Conservation (phyloP, 2,113 vertebrate species). For the Collichthys lucidus region DNA sequence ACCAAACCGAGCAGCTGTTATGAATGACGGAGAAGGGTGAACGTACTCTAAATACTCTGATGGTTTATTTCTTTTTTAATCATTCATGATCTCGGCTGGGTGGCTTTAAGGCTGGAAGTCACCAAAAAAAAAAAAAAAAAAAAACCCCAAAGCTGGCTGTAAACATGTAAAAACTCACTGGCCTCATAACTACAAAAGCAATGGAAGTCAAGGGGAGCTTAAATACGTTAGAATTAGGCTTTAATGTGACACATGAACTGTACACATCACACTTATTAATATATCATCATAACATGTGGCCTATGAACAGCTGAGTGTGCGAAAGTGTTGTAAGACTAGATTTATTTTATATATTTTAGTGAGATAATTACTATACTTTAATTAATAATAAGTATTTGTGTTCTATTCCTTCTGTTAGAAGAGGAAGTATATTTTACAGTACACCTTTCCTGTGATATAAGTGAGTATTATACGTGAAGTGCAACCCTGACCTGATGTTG, state of each 20-base stretch:
- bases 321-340: too few relatives aligned
- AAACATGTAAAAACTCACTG: neutral
- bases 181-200: neutral
- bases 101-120: neutral
- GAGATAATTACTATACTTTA: too few relatives aligned
- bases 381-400: too few relatives aligned
- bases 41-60: neutral
- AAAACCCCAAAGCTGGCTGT: neutral
- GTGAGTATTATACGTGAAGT: too few relatives aligned
- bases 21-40: neutral
- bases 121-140: neutral
- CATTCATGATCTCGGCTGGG: neutral
- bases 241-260: neutral
- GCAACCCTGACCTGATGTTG: too few relatives aligned
- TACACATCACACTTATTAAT: neutral
- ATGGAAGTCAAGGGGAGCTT: neutral
- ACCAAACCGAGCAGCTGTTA: neutral
- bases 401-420: too few relatives aligned
- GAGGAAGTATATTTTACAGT: too few relatives aligned
- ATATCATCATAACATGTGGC: neutral
- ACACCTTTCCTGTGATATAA: too few relatives aligned
- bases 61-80: neutral
- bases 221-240: neutral
- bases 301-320: neutral
- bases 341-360: too few relatives aligned